Conservation (phyloP, 2,113 vertebrate genomes). For the Oreochromis tanganicae region DNA sequence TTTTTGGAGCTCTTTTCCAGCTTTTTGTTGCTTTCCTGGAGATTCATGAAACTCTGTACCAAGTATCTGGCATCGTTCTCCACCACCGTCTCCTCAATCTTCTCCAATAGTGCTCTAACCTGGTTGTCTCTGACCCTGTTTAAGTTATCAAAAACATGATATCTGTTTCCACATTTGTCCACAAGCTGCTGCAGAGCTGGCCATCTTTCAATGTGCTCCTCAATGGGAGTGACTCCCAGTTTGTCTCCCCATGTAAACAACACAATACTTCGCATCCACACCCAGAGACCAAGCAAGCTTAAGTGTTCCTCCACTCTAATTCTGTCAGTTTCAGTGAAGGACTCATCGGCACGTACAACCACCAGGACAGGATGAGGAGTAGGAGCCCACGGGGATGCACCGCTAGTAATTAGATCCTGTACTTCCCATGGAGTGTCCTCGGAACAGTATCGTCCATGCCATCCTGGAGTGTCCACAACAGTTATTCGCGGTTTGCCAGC, state of each 20-base stretch:
- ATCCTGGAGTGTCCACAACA: conserved; percentile 43
- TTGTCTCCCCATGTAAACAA: conserved; percentile 44
- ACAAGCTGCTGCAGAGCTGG: conserved; percentile 33
- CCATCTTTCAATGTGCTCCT: conserved; percentile 47
- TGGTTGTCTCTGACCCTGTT: not conserved
- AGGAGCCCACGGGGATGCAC: not conserved
- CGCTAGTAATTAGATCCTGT: not conserved
- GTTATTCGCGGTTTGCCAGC: not conserved
- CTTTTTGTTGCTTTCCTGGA: not conserved
- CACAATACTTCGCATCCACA: conserved; percentile 4
- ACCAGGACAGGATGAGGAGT: conserved; percentile 10
- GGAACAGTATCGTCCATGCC: conserved; percentile 36
- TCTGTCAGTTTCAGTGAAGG: conserved; percentile 27
- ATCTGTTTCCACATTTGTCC: conserved; percentile 39
- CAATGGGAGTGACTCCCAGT: conserved; percentile 20
- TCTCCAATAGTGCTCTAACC: conserved; percentile 15
- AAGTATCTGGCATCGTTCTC: not conserved
- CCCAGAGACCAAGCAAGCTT: not conserved
- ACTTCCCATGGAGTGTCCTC: conserved; percentile 10
- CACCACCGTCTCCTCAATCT: conserved; percentile 6
- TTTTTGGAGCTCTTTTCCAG: not conserved
- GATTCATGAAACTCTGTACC: not conserved
- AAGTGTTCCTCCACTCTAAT: conserved; percentile 10
- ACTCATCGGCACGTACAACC: conserved; percentile 35
- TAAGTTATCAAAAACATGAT: conserved; percentile 37